Evolutionary conservation across 2,113 vertebrate species (phyloP).

Genomic region (Ammodytes dubius): DNA sequence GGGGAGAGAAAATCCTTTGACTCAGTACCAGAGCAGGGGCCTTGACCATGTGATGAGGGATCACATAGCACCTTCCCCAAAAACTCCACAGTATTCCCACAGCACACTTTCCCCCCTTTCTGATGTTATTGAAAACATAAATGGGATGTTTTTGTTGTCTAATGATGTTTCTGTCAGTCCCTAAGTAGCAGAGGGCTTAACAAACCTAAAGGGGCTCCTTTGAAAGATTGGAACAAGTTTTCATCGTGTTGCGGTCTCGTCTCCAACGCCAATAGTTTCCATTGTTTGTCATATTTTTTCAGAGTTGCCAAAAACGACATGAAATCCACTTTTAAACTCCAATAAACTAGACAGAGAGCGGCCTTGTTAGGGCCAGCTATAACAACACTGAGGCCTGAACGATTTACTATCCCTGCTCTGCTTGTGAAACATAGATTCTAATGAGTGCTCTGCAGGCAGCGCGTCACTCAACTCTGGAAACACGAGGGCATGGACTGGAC

Average conservation of each 20-base stretch:
- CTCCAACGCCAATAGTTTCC: conserved; percentile 68
- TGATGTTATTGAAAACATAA: conserved; percentile 72
- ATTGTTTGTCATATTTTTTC: conserved; percentile 74
- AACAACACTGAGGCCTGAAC: conserved; percentile 79
- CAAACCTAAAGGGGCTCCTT: conserved; percentile 56
- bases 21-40: conserved; percentile 59
- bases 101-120: conserved; percentile 40
- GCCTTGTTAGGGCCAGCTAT: conserved; percentile 83
- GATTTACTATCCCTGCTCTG: conserved; percentile 84
- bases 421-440: conserved; percentile 86
- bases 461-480: conserved; percentile 72
- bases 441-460: conserved; percentile 80
- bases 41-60: conserved; percentile 69
- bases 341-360: conserved; percentile 81
- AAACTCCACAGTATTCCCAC: conserved; percentile 53
- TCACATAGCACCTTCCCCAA: conserved; percentile 56
- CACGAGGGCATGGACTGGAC: conserved; percentile 73
- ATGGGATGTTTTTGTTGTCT: conserved; percentile 72
- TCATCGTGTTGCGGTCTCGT: conserved; percentile 64
- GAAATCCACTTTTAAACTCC: conserved; percentile 78
- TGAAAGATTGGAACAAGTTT: conserved; percentile 63
- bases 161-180: conserved; percentile 72
- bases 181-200: conserved; percentile 53
- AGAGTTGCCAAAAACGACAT: conserved; percentile 77
- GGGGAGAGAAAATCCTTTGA: conserved; percentile 77